A percentile compares a stretch with the other conserved stretches of the same genome.
These are phyloP conservation scores for Sphaerophoria rueppellii DNA, from an alignment of 2,888 invertebrate genomes.

Conservation along the genomic window DNA sequence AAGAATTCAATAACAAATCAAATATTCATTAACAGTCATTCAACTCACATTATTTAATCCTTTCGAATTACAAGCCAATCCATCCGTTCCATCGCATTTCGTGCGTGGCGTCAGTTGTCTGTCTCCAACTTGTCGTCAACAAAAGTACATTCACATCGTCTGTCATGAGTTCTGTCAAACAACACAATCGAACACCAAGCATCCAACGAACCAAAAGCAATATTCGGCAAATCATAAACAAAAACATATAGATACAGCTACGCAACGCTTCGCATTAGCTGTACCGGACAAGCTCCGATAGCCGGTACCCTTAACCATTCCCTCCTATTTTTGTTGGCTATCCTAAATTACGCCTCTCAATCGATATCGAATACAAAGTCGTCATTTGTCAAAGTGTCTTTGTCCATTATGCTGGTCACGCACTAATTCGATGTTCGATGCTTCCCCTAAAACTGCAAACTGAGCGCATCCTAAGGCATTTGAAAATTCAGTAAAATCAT, in stretches of 20 bases:
- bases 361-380: conserved; percentile 69
- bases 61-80: conserved; percentile 21
- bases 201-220: neutral
- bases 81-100: too few relatives aligned
- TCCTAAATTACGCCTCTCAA: conserved; percentile 67
- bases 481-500: conserved; percentile 66
- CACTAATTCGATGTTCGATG: conserved; percentile 36
- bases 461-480: conserved; percentile 25
- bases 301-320: conserved; percentile 1
- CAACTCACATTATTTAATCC: conserved; percentile 62
- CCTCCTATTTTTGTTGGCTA: neutral
- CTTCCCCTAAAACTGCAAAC: neutral
- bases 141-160: conserved; percentile 63
- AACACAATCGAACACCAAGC: neutral
- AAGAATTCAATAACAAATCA: conserved; percentile 21
- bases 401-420: conserved; percentile 67
- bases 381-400: conserved; percentile 65
- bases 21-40: conserved; percentile 51
- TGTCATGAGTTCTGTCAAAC: conserved; percentile 14
- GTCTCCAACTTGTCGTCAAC: conserved; percentile 3
- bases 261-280: conserved; percentile 31
- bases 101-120: conserved; percentile 19
- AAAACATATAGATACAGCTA: neutral
- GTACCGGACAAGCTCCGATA: neutral
- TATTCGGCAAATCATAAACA: neutral